Evolutionary conservation across 2,888 invertebrate genomes (phyloP).

Genomic region (Ashinkailepas kermadecensis): DNA sequence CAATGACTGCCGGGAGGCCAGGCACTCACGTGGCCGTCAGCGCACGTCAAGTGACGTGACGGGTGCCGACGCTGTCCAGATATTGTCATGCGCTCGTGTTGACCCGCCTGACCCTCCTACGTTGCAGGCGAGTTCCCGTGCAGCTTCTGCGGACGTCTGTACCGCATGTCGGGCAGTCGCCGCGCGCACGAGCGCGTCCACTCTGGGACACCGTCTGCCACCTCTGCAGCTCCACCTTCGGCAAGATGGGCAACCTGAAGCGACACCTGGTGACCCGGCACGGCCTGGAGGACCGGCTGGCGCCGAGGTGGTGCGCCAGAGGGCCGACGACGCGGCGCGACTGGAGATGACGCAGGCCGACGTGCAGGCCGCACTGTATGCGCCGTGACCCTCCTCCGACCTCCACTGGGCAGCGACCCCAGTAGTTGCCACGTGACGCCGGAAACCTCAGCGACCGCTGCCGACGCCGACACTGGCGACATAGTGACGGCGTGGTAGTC

Average conservation of each 20-base stretch:
- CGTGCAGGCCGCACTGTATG: not conserved
- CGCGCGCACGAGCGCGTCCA: conserved; percentile 32
- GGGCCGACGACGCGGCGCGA: conserved; percentile 51
- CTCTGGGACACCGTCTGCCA: conserved; percentile 30
- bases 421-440: no score
- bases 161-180: conserved; percentile 28
- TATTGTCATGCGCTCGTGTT: no score
- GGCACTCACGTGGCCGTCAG: no score
- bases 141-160: not conserved
- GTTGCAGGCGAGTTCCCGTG: not conserved
- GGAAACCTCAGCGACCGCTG: no score
- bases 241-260: conserved; percentile 29
- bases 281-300: conserved; percentile 17
- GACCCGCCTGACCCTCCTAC: no score
- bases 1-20: no score
- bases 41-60: no score
- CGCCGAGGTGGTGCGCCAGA: conserved; percentile 28
- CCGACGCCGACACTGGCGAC: no score
- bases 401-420: no score
- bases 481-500: no score
- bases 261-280: conserved; percentile 27
- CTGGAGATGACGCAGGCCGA: conserved; percentile 25
- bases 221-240: conserved; percentile 27
- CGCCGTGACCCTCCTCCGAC: no score
- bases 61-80: no score